Percentiles rank a stretch among this genome's conserved stretches.
These are phyloP conservation scores for Orchesellides sinensis DNA, from an alignment of 2,888 invertebrate species.

Conservation along the genomic window DNA sequence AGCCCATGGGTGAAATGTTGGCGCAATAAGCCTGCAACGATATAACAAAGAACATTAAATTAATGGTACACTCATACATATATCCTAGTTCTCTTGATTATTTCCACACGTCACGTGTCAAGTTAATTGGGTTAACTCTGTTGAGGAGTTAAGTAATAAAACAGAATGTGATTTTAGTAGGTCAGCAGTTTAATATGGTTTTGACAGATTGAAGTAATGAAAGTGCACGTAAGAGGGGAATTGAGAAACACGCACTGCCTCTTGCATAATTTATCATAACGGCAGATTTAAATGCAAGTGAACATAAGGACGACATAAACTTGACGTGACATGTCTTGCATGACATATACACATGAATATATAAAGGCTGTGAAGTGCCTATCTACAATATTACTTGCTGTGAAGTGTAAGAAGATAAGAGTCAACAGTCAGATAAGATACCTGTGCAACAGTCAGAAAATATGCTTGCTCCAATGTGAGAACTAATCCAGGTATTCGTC, in stretches of 20 bases:
- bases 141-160: slow-evolving; percentile 21
- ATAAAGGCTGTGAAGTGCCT: too few species aligned
- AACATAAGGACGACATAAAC: too few species aligned
- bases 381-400: too few species aligned
- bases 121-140: slow-evolving; percentile 46
- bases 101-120: slow-evolving; percentile 49
- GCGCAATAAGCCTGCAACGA: slow-evolving; percentile 79
- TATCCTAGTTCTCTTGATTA: slow-evolving; percentile 11
- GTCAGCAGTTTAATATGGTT: slow-evolving; percentile 17
- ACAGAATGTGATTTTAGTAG: slow-evolving; percentile 40
- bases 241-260: too few species aligned
- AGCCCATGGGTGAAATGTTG: slow-evolving; percentile 79
- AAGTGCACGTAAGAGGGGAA: too few species aligned
- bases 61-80: not conserved
- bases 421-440: too few species aligned
- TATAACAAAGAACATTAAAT: slow-evolving; percentile 14
- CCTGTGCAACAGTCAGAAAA: slow-evolving; percentile 79
- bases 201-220: too few species aligned
- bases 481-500: slow-evolving; percentile 78
- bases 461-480: slow-evolving; percentile 79
- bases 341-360: too few species aligned
- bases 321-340: too few species aligned
- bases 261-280: too few species aligned
- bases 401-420: too few species aligned
- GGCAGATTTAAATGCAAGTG: too few species aligned